Base-by-base conservation (phyloP, 64 coral and sea anemone species). In the Pocillopora damicornis region DNA sequence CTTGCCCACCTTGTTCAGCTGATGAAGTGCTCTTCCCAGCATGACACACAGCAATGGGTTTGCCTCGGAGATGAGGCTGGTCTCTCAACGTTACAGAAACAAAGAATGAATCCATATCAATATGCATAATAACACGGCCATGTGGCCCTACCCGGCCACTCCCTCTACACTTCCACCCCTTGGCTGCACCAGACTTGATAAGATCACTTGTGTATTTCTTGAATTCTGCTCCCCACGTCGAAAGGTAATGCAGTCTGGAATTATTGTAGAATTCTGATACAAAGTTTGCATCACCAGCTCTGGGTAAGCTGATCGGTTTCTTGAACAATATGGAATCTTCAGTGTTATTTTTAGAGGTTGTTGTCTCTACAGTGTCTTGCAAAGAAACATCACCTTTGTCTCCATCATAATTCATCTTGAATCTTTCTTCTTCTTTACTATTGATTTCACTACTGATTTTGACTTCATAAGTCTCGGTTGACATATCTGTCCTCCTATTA, bases 61-160 rank as follows among this genome's bases (percentile, higher is more conserved):
- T 99, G 25, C 97, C 97, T 34, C 75, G 38, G 12, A 99, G 93
- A 37, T 92, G 90, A 0, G 97, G 97, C 17, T 79, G 75, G 59
- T 89, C 90, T 42, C 97, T 71, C 30, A 95, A 73, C 18, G 90
- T 88, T 15, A 99, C 97, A 37, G 93, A 95, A 51, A 99, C 97
- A 76, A 99, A 99, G 79, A 99, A 99, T 59, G 89, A 98, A 26
- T 98, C 96, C 96, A 98, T 98, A 82, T 98, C 96, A 35, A 98
- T 95, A 37, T 98, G 96, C 96, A 98, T 98, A 42, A 98, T 95
- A 73, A 98, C 45, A 1, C 91, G 88, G 37, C 92, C 87, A 74
- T 88, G 60, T 66, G 73, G 59, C 11, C 78, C 82, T 15, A 79
- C 80, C 26, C 76, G 79, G 60, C 58, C 65, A 9, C 25, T 5